phyloP scores from a whole-genome alignment of 2,797 vertebrate species.

The Dipus sagitta region DNA sequence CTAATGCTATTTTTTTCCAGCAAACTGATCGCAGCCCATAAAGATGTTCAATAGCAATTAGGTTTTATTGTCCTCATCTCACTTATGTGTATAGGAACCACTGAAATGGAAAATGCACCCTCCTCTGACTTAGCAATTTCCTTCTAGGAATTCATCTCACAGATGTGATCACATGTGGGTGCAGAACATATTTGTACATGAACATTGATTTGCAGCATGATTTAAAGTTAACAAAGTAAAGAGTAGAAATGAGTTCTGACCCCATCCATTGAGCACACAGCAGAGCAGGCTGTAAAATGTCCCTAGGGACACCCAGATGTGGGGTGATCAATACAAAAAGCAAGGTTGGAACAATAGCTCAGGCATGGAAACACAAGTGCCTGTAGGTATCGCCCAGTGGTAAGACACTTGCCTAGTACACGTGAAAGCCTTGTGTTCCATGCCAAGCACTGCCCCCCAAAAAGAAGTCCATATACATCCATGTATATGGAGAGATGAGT shows the following conservation, averaged over 20 bases:
- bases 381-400: not conserved
- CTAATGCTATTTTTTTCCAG: conserved; percentile 76
- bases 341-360: not conserved
- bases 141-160: conserved; percentile 34
- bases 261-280: not conserved
- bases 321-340: not conserved
- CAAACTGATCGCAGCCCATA: conserved; percentile 70
- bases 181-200: not conserved
- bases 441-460: not conserved
- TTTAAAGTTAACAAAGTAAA: conserved; percentile 54
- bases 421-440: not conserved
- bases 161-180: not conserved
- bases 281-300: not conserved
- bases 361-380: not conserved
- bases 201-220: conserved; percentile 46
- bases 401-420: not conserved
- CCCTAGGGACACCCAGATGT: not conserved
- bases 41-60: conserved; percentile 77
- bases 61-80: conserved; percentile 77
- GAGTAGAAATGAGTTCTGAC: conserved; percentile 17
- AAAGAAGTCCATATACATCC: not conserved
- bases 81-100: conserved; percentile 48
- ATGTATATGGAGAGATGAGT: not conserved
- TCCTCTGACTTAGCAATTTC: conserved; percentile 63
- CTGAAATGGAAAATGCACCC: conserved; percentile 62